These are phyloP conservation scores for Eupleurogrammus muticus DNA, from an alignment of 2,797 vertebrate genomes.

Conservation along the genomic window DNA sequence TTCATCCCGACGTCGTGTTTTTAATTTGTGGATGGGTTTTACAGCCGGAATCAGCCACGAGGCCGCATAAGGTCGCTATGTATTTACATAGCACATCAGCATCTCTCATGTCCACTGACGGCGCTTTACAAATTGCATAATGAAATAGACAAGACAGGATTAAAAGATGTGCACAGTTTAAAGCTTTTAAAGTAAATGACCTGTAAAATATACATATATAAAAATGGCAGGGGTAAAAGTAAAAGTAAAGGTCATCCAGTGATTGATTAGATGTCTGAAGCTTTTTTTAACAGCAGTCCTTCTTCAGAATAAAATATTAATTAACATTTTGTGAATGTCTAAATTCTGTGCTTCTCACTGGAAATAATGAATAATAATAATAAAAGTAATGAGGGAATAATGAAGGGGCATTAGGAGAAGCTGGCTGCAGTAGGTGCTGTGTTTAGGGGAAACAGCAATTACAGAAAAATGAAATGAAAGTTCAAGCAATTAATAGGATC, in stretches of 20 bases:
- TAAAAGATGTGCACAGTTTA: neutral
- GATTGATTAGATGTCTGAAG: too few relatives aligned
- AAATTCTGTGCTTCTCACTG: too few relatives aligned
- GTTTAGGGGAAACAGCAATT: neutral
- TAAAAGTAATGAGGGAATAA: too few relatives aligned
- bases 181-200: neutral
- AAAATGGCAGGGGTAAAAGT: neutral
- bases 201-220: too few relatives aligned
- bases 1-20: too few relatives aligned
- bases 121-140: neutral
- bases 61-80: neutral
- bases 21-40: neutral
- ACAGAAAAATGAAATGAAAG: neutral
- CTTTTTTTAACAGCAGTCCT: too few relatives aligned
- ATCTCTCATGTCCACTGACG: neutral
- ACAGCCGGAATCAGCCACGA: neutral
- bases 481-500: neutral
- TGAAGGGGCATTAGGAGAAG: too few relatives aligned
- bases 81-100: neutral
- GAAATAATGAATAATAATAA: too few relatives aligned
- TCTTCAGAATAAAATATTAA: too few relatives aligned
- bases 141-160: neutral
- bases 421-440: neutral
- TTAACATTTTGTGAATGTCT: too few relatives aligned
- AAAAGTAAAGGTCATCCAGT: neutral